Conservation (phyloP, 1,140 invertebrate genomes). For the Drosophila arizonae region DNA sequence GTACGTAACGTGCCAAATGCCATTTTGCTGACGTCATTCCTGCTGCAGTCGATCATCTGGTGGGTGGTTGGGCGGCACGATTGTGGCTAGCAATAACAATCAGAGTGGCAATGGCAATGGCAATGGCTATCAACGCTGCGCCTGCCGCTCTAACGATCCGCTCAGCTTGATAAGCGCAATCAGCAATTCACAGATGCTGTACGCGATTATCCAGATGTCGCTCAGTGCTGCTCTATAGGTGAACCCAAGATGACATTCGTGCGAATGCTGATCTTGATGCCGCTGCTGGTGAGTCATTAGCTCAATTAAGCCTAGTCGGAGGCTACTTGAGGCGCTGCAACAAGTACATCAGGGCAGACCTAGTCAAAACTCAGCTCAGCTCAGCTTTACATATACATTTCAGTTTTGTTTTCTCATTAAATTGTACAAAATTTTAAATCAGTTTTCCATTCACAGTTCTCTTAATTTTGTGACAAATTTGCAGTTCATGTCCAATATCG, state of each 20-base stretch:
- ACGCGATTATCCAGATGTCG: neutral
- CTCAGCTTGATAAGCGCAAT: conserved; percentile 21
- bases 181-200: conserved; percentile 3
- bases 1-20: conserved; percentile 31
- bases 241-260: conserved; percentile 22
- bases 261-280: conserved; percentile 1
- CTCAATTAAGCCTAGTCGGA: neutral
- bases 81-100: no score
- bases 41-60: conserved; percentile 1
- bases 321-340: neutral
- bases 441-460: no score
- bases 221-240: conserved; percentile 27
- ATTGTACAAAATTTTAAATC: no score
- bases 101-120: neutral
- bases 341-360: no score
- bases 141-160: neutral
- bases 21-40: conserved; percentile 26
- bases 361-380: no score
- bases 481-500: no score
- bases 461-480: no score
- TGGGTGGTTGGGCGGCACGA: neutral
- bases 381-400: no score
- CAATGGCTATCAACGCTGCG: neutral
- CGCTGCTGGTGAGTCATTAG: conserved; percentile 13
- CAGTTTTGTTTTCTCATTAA: no score